Evolutionary conservation across 2,113 vertebrate genomes (phyloP).

Genomic region (Siniperca chuatsi): DNA sequence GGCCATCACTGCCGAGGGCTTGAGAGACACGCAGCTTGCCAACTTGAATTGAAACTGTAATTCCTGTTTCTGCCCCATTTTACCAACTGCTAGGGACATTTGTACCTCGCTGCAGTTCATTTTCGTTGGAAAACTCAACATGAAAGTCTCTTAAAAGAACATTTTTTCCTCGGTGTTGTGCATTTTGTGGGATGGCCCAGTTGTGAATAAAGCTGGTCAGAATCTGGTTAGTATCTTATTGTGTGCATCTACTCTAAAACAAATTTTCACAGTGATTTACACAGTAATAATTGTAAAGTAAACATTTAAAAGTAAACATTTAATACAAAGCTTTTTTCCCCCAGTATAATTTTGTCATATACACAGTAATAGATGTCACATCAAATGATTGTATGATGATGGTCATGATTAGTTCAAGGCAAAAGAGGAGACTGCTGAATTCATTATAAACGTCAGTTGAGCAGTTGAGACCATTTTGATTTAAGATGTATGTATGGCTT

Average conservation of each 20-base stretch:
- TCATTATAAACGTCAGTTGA: conserved; percentile 4
- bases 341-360: neutral
- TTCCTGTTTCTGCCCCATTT: conserved; percentile 43
- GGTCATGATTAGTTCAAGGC: neutral
- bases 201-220: conserved; percentile 15
- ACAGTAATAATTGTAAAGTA: neutral
- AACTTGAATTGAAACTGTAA: conserved; percentile 56
- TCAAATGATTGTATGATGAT: neutral
- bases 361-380: neutral
- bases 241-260: neutral
- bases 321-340: neutral
- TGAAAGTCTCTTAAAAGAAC: conserved; percentile 7
- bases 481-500: neutral
- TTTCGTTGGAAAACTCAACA: conserved; percentile 4
- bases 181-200: conserved; percentile 14
- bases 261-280: conserved; percentile 7
- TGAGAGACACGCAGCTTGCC: conserved; percentile 35
- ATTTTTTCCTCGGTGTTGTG: conserved; percentile 22
- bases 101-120: conserved; percentile 35
- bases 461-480: neutral
- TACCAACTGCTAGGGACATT: conserved; percentile 39
- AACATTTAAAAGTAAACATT: conserved; percentile 8
- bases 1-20: conserved; percentile 25
- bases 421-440: neutral
- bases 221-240: conserved; percentile 4